Evolutionary conservation across 2,797 vertebrate genomes (phyloP), one percentile per base, ranked within the genome.

Genomic region (Muscicapa striata): DNA sequence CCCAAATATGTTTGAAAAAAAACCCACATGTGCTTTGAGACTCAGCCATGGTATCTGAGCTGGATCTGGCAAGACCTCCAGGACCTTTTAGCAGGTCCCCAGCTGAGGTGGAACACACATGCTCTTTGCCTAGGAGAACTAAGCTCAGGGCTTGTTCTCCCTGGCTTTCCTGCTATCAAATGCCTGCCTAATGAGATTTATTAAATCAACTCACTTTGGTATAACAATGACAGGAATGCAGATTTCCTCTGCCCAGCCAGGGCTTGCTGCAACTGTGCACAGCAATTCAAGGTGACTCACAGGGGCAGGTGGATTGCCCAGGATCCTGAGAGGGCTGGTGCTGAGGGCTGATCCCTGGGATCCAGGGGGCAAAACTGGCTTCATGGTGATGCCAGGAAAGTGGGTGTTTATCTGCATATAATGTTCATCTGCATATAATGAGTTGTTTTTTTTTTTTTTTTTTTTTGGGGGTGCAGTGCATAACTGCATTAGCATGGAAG

Each of bases 1-100:
- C 13, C 5, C 43, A 69, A 46, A 73, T 1, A 2, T 41, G 9
- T 40, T 67, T 46, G 48, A 14, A 24, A 73, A 23, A 22, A 0
- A 0, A 0, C 6, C 6, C 8, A 10, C 2, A 0, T 3, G 1
- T 22, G 32, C 15, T 82, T 36, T 62, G n/a, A 40, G n/a, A 32
- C 20, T 67, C 0, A 0, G 40, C 36, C 0, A 5, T 8, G 43
- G 20, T 26, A 19, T 22, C 59, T 16, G 40, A 89, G 52, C 72
- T 48, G 57, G 79, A 76, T 8, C 34, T 62, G 61, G 43, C 40
- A 41, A 24, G 12, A 19, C 26, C 45, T 61, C 41, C 43, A 27
- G 24, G 27, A 10, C 15, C 17, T 59, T 58, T 61, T 20, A 88
- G 72, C 11, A 43, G 32, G 23, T 17, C 34, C 69, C 29, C 32